phyloP scores from a whole-genome alignment of 53 echinoderm and acorn worm species.

The Arbacia lixula region DNA sequence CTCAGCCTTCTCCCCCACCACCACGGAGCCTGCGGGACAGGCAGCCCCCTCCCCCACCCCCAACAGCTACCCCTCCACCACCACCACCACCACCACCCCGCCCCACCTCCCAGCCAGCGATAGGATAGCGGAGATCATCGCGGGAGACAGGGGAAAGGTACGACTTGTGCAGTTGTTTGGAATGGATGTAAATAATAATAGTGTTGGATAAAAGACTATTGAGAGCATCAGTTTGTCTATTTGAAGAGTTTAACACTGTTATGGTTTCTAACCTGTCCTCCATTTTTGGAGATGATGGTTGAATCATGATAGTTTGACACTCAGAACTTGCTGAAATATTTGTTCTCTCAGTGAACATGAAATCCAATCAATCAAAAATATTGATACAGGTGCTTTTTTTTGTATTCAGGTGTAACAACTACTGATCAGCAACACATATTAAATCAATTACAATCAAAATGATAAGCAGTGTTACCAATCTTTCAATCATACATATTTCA shows the following conservation, averaged over 20 bases:
- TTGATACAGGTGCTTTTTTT: too few species aligned
- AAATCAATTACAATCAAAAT: too few species aligned
- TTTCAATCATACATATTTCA: neutral
- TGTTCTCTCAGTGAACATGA: too few species aligned
- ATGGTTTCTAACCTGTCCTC: too few species aligned
- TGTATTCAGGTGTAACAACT: too few species aligned
- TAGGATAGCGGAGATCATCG: neutral
- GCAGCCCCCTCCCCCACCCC: slow-evolving; percentile 3
- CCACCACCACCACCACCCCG: neutral
- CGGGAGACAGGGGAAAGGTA: slow-evolving; percentile 9
- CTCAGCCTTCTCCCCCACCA: neutral
- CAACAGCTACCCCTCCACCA: neutral
- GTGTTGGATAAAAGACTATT: neutral
- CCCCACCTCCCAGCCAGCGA: slow-evolving; percentile 1
- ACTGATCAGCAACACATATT: too few species aligned
- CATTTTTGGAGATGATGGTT: too few species aligned
- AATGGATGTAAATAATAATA: neutral
- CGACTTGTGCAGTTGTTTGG: neutral
- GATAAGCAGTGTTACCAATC: neutral
- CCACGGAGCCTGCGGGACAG: slow-evolving; percentile 58
- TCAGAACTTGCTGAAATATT: too few species aligned
- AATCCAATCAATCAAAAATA: too few species aligned
- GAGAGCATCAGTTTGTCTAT: too few species aligned
- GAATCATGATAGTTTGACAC: too few species aligned
- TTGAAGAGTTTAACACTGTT: too few species aligned